Conservation (phyloP, 2,888 invertebrate genomes). For the Thymelicus sylvestris region DNA sequence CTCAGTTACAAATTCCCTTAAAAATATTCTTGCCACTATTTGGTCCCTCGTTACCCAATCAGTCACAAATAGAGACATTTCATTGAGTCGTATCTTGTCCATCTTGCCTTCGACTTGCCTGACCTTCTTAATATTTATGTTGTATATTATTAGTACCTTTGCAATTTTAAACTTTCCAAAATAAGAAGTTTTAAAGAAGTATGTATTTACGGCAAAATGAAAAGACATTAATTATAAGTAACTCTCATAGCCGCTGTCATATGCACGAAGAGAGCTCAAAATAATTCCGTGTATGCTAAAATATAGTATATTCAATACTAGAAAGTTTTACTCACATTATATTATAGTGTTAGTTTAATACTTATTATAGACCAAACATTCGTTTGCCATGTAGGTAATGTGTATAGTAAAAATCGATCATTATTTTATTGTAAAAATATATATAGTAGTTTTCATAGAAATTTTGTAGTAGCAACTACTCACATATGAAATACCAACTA, state of each 20-base stretch:
- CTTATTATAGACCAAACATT: conserved; percentile 66
- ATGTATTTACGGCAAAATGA: conserved; percentile 26
- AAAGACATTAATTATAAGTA: conserved; percentile 27
- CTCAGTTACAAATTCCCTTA: background rate
- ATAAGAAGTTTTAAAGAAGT: conserved; percentile 18
- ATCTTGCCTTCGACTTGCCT: conserved; percentile 34
- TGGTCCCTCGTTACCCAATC: conserved; percentile 19
- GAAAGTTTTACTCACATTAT: conserved; percentile 16
- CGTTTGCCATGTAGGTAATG: conserved; percentile 78
- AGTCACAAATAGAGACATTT: background rate
- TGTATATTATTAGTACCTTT: conserved; percentile 28
- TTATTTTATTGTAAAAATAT: conserved; percentile 39
- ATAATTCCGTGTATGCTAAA: conserved; percentile 14
- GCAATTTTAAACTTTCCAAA: conserved; percentile 28
- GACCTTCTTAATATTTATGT: conserved; percentile 32
- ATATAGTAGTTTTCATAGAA: conserved; percentile 47
- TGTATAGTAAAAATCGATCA: conserved; percentile 60
- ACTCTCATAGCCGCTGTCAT: conserved; percentile 40
- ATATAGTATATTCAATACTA: conserved; percentile 14
- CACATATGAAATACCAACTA: conserved; percentile 38
- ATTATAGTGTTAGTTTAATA: conserved; percentile 30
- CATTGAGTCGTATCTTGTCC: conserved; percentile 19
- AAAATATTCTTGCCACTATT: conserved; percentile 38
- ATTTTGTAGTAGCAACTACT: conserved; percentile 47
- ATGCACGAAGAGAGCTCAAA: conserved; percentile 62